These are phyloP conservation scores for Rhamnusium bicolor DNA, from an alignment of 2,888 invertebrate genomes.

Conservation along the genomic window DNA sequence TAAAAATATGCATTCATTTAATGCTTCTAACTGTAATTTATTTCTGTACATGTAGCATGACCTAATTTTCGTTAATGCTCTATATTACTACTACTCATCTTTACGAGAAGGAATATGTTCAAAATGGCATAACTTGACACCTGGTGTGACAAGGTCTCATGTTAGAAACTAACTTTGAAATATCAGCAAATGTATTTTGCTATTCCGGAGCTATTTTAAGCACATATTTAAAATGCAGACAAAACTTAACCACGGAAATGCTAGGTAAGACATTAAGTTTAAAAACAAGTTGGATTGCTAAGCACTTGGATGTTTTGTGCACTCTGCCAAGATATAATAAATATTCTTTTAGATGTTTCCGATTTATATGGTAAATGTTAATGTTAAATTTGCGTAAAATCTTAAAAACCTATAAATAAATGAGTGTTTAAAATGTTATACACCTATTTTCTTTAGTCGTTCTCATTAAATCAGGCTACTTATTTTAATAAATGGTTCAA, in stretches of 20 bases:
- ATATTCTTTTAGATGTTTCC: too few species aligned
- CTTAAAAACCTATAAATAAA: too few species aligned
- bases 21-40: neutral
- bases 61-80: neutral
- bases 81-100: neutral
- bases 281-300: neutral
- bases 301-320: neutral
- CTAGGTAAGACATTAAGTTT: neutral
- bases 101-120: neutral
- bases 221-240: conserved; percentile 6
- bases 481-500: too few species aligned
- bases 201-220: neutral
- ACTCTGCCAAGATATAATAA: too few species aligned
- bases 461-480: too few species aligned
- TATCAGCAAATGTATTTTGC: neutral
- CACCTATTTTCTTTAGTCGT: too few species aligned
- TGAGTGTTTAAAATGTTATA: too few species aligned
- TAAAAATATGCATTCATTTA: too few species aligned
- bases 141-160: neutral
- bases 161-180: neutral
- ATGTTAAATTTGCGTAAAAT: too few species aligned
- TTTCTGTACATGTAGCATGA: neutral
- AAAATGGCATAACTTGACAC: conserved; percentile 5
- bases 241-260: neutral
- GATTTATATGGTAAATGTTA: too few species aligned